phyloP scores from a whole-genome alignment of 35 echinoderm and acorn worm species.

The Ophioderma brevispina region DNA sequence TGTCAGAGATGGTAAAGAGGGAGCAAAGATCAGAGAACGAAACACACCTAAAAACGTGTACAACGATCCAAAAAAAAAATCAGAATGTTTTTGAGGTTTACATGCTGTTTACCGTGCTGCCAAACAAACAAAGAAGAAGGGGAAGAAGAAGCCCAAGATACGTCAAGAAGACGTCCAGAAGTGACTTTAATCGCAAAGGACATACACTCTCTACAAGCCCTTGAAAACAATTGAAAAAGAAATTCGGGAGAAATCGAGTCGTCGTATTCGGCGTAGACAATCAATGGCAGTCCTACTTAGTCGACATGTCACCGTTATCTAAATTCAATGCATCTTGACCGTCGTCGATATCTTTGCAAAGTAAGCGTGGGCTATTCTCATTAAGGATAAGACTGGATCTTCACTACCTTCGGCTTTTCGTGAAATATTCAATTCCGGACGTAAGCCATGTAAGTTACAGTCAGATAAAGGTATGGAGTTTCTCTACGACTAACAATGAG shows the following conservation, averaged over 20 bases:
- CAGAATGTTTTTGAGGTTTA: constrained; percentile 61
- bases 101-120: constrained; percentile 38
- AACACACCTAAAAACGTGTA: constrained; percentile 34
- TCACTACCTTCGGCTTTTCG: constrained; percentile 17
- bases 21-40: neutral
- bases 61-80: constrained; percentile 43
- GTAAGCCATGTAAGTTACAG: constrained; percentile 37
- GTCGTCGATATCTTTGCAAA: constrained; percentile 72
- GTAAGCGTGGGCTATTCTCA: constrained; percentile 59
- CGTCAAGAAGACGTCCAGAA: neutral
- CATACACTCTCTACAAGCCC: constrained; percentile 50
- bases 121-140: neutral
- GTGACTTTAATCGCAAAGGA: constrained; percentile 47
- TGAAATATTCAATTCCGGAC: constrained; percentile 30
- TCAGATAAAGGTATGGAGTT: constrained; percentile 67
- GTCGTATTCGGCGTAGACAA: neutral
- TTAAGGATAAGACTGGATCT: constrained; percentile 43
- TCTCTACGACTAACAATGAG: too few relatives aligned
- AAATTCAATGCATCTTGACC: constrained; percentile 45
- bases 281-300: constrained; percentile 48
- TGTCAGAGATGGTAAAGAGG: constrained; percentile 4
- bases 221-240: constrained; percentile 20
- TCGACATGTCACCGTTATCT: constrained; percentile 28
- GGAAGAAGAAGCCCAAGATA: too few relatives aligned
- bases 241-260: constrained; percentile 64